Base-by-base conservation (phyloP, 2,797 vertebrate genomes). In the Gymnocypris eckloni region DNA sequence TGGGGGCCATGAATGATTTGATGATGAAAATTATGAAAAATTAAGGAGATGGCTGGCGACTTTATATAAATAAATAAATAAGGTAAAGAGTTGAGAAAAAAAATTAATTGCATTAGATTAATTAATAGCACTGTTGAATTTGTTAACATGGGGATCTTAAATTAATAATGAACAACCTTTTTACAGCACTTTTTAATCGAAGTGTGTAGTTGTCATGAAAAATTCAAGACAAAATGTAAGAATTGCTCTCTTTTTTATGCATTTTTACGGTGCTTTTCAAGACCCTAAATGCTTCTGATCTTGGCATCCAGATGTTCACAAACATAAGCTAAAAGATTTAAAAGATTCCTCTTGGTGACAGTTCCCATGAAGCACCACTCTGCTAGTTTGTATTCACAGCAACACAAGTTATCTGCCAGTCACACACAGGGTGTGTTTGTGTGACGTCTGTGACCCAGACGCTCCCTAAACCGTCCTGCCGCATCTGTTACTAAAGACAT, bases 401-500 rank as follows among this genome's bases (percentile, higher is more conserved):
- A 72, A 48, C 78, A 67, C 78, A 80, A 45, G 12, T 33, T 22
- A 16, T 13, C 39, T 56, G 37, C 15, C 67, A 45, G 37, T 12
- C 25, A 37, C 61, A 78, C 41, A 37, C 16, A 52, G 39, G 13
- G 22, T 64, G 59, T 75, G 67, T 73, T 78, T 75, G 56, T 67
- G 56, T 76, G 59, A 76, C 28, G 7, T 41, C 28, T 37, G 50
- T 86, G 69, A 80, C 67, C 76, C 59, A 79, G 78, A 56, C 22
- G 16, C 4, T 56, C 70, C n/a, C 66, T 56, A 50, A 80, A 82
- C 64, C 61, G 4, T 64, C 52, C 64, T 15, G 56, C 54, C 45
- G n/a, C 80, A 75, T 88, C 83, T 82, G 76, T 59, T 52, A 22
- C 25, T 56, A 52, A 69, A 59, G 76, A 79, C 84, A 70, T 80